These are phyloP conservation scores for Trichonephila clavata DNA, from an alignment of 1,140 invertebrate genomes.

Conservation along the genomic window DNA sequence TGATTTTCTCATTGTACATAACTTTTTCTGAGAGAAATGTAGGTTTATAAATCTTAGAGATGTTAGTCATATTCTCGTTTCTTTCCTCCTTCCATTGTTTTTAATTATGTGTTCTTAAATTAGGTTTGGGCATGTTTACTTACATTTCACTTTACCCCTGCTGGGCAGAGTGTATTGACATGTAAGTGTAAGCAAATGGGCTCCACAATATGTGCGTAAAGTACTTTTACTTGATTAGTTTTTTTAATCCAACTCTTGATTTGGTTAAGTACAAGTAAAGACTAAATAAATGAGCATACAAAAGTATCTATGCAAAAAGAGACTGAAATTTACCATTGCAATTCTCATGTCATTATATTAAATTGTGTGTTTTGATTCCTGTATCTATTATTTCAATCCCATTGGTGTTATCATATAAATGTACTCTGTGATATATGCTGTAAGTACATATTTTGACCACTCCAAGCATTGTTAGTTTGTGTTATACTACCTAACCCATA, in stretches of 20 bases:
- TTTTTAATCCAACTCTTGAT: not conserved
- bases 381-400: slow-evolving; percentile 18
- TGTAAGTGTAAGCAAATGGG: slow-evolving; percentile 62
- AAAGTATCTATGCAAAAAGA: slow-evolving; percentile 54
- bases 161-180: slow-evolving; percentile 71
- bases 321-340: not conserved
- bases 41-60: slow-evolving; percentile 67
- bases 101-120: slow-evolving; percentile 53
- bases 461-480: not conserved
- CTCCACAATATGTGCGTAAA: slow-evolving; percentile 27
- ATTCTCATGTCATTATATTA: not conserved
- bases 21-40: slow-evolving; percentile 70
- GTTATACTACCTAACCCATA: too few relatives aligned
- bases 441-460: not conserved
- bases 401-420: slow-evolving; percentile 32
- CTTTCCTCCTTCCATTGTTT: slow-evolving; percentile 50
- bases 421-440: slow-evolving; percentile 47
- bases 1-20: slow-evolving; percentile 76
- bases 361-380: not conserved
- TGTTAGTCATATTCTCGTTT: slow-evolving; percentile 61
- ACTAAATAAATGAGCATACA: not conserved
- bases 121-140: slow-evolving; percentile 70
- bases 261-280: slow-evolving; percentile 26
- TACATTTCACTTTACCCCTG: slow-evolving; percentile 70
- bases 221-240: slow-evolving; percentile 35